A percentile compares a stretch with the other conserved stretches of the same genome.
These are phyloP conservation scores for Trichonephila inaurata DNA, from an alignment of 1,140 invertebrate species.

Conservation along the genomic window DNA sequence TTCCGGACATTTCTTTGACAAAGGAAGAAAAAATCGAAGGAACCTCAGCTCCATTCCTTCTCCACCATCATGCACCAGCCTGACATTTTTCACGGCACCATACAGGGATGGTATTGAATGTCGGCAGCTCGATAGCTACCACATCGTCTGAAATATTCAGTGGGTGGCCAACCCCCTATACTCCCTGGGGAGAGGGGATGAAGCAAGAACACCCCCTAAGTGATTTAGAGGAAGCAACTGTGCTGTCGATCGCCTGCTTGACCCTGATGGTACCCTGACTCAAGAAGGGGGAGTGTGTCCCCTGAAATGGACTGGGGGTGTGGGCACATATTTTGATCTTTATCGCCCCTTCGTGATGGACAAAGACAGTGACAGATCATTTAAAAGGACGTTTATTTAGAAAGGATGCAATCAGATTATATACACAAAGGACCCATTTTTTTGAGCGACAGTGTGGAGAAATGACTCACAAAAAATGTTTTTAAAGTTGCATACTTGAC, in stretches of 20 bases:
- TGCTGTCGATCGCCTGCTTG: conserved; percentile 27
- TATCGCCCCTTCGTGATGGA: not conserved
- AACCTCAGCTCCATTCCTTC: not conserved
- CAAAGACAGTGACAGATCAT: not conserved
- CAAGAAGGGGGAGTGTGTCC: not conserved
- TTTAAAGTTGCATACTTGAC: too few species aligned
- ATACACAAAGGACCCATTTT: not conserved
- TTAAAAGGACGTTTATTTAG: not conserved
- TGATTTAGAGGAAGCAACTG: conserved; percentile 19
- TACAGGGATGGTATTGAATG: conserved; percentile 17
- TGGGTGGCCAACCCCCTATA: conserved; percentile 53
- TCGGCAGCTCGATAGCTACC: conserved; percentile 10
- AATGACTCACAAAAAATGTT: too few species aligned
- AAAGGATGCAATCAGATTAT: not conserved
- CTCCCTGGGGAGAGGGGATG: conserved; percentile 2
- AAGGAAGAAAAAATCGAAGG: not conserved
- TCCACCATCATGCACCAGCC: not conserved
- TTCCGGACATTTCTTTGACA: conserved; percentile 17
- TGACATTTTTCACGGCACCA: conserved; percentile 55
- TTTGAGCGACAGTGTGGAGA: too few species aligned
- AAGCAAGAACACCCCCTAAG: not conserved
- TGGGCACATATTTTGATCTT: conserved; percentile 19
- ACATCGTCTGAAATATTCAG: conserved; percentile 34
- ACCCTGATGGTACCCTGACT: conserved; percentile 5
- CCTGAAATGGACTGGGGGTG: not conserved